Evolutionary conservation across 1,140 invertebrate genomes (phyloP).

Genomic region (Tetraneura akinire): DNA sequence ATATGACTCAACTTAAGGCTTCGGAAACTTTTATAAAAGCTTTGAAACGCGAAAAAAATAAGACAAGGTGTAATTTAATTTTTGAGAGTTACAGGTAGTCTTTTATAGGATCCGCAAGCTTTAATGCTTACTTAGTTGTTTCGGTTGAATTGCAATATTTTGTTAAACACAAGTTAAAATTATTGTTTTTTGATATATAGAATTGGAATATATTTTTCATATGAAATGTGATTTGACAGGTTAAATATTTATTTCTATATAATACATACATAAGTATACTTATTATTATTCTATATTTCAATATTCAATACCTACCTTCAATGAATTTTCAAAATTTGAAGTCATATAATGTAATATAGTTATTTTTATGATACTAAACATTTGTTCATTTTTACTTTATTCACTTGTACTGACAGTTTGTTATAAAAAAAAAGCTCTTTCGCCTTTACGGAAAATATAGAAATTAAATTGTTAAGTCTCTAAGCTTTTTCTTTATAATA

Average conservation of each 20-base stretch:
- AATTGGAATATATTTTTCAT: conserved; percentile 21
- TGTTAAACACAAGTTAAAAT: background rate
- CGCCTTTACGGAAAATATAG: background rate
- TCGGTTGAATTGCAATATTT: background rate
- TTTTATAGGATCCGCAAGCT: background rate
- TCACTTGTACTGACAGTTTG: background rate
- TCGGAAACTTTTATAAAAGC: conserved; percentile 22
- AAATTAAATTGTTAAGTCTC: conserved; percentile 1
- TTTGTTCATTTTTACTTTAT: background rate
- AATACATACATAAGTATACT: background rate
- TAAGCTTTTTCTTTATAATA: background rate
- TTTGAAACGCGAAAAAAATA: background rate
- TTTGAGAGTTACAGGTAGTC: conserved; percentile 3
- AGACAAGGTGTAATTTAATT: conserved; percentile 23
- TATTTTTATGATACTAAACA: background rate
- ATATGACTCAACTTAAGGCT: conserved; percentile 3
- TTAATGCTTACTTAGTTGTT: conserved; percentile 24
- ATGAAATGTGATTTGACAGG: conserved; percentile 11
- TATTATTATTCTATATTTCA: background rate
- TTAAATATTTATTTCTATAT: conserved; percentile 14
- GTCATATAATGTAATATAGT: background rate
- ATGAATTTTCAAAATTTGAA: background rate
- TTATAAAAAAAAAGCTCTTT: background rate
- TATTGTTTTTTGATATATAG: background rate
- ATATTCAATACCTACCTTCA: background rate